Evolutionary conservation across 2,797 vertebrate genomes (phyloP).

Genomic region (Synanceia verrucosa): DNA sequence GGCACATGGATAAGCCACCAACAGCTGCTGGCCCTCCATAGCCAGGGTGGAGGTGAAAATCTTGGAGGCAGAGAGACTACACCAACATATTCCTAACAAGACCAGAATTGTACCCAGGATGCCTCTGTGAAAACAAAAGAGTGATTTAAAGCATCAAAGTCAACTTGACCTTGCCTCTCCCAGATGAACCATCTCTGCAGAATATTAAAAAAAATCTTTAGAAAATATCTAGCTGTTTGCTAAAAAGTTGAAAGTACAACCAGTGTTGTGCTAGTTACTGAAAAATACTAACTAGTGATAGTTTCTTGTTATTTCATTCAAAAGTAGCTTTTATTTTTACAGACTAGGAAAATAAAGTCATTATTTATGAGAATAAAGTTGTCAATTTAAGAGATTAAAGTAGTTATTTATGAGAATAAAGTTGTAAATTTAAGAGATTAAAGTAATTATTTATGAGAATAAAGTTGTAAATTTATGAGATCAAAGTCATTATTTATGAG

Average conservation of each 20-base stretch:
- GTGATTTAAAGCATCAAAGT: neutral
- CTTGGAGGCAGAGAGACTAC: constrained; percentile 94
- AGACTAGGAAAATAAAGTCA: no score
- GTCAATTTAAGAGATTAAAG: no score
- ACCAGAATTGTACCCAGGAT: constrained; percentile 86
- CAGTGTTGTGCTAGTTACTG: no score
- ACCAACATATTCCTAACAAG: constrained; percentile 89
- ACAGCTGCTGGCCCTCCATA: constrained; percentile 93
- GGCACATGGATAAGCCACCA: constrained; percentile 93
- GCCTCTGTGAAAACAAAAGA: constrained; percentile 77
- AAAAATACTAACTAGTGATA: no score
- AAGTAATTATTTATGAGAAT: no score
- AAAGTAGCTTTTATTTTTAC: no score
- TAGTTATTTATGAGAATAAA: no score
- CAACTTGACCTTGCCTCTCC: neutral
- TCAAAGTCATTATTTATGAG: no score
- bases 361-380: no score
- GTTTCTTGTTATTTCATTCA: no score
- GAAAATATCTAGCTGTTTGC: neutral
- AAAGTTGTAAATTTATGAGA: no score
- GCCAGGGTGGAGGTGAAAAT: constrained; percentile 94
- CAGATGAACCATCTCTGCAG: neutral
- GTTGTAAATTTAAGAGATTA: no score
- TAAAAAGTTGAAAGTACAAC: neutral
- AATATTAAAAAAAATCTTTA: neutral